A percentile compares a stretch with the other conserved stretches of the same genome.
phyloP scores from a whole-genome alignment of 2,113 vertebrate genomes.

The Crotalus viridis region DNA sequence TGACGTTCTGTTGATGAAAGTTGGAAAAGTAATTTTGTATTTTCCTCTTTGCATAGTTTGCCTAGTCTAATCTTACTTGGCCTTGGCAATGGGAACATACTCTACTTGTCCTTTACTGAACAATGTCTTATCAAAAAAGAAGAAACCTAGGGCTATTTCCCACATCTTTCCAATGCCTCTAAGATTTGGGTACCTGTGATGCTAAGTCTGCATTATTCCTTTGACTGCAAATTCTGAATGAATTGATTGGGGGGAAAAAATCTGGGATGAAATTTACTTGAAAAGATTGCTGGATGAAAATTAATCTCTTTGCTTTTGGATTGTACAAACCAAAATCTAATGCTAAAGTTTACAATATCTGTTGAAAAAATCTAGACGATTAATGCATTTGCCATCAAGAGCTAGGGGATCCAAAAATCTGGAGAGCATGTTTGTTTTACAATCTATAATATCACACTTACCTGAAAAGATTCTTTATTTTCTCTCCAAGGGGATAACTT shows the following conservation, averaged over 20 bases:
- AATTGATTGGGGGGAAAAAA: background rate
- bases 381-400: background rate
- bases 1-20: background rate
- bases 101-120: background rate
- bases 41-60: constrained; percentile 6
- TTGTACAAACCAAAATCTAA: background rate
- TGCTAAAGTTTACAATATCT: background rate
- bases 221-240: background rate
- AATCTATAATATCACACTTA: constrained; percentile 41
- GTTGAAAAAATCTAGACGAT: background rate
- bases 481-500: constrained; percentile 81
- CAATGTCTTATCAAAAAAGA: background rate
- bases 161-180: background rate
- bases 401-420: background rate
- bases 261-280: background rate
- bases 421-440: background rate
- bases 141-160: background rate
- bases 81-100: constrained; percentile 6
- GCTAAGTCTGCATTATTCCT: background rate
- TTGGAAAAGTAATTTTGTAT: background rate
- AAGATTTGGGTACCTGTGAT: background rate
- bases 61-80: constrained; percentile 8
- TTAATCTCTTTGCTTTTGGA: background rate
- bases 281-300: background rate
- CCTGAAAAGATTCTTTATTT: constrained; percentile 83